These are phyloP conservation scores for Drosophila formosana DNA, from an alignment of 2,888 invertebrate species.

Conservation along the genomic window DNA sequence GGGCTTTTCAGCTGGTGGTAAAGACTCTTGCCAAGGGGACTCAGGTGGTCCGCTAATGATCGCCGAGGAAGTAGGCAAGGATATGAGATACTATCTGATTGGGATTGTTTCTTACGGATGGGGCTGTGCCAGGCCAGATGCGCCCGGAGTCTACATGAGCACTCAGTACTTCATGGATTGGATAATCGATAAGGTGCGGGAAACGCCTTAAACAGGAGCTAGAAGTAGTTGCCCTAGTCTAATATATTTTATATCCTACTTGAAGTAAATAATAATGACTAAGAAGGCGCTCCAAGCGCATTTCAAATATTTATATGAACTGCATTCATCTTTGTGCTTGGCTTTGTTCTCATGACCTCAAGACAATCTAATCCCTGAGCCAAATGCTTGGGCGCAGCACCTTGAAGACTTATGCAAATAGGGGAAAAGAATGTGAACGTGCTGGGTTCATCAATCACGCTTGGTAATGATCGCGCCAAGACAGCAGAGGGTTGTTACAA, in stretches of 20 bases:
- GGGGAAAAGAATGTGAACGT: conserved; percentile 18
- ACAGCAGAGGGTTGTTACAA: background rate
- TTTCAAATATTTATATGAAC: conserved; percentile 51
- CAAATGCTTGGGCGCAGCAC: conserved; percentile 41
- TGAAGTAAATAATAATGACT: conserved; percentile 34
- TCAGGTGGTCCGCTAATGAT: conserved; percentile 85
- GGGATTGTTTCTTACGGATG: conserved; percentile 90
- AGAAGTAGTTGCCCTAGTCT: background rate
- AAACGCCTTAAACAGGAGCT: conserved; percentile 55
- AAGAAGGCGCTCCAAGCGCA: conserved; percentile 16
- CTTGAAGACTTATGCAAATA: conserved; percentile 67
- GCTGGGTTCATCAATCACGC: conserved; percentile 71
- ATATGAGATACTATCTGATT: conserved; percentile 85
- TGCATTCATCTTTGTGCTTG: conserved; percentile 10
- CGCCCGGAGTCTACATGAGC: conserved; percentile 88
- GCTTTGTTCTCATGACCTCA: conserved; percentile 67
- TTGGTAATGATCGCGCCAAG: conserved; percentile 53
- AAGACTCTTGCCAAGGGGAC: conserved; percentile 85
- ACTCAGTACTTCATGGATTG: conserved; percentile 88
- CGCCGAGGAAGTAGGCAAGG: conserved; percentile 63
- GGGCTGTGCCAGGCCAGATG: conserved; percentile 87
- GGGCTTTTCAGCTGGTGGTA: conserved; percentile 80
- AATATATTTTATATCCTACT: background rate
- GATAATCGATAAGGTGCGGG: conserved; percentile 85
- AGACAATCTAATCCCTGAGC: conserved; percentile 49